Conservation (phyloP, 2,888 invertebrate genomes). For the Rugalucina vietnamica region DNA sequence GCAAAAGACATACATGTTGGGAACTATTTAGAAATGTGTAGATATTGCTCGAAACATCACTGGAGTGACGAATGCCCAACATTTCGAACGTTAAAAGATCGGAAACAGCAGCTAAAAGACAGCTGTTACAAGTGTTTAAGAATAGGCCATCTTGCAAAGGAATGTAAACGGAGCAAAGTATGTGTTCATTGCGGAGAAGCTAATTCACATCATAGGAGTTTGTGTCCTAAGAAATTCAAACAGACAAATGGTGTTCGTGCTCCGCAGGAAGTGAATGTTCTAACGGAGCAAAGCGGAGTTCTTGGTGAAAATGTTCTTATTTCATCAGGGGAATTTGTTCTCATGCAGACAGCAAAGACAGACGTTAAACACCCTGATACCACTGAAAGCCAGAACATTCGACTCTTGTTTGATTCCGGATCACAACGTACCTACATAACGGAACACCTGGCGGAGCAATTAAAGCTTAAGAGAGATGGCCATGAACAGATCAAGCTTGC, state of each 20-base stretch:
- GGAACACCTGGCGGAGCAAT: slow-evolving; percentile 12
- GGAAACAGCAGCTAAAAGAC: slow-evolving; percentile 6
- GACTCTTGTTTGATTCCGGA: slow-evolving; percentile 34
- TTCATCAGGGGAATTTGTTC: slow-evolving; percentile 14
- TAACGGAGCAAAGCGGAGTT: background rate
- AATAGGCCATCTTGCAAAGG: background rate
- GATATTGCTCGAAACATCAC: slow-evolving; percentile 10
- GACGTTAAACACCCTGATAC: background rate
- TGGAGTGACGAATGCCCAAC: slow-evolving; percentile 15
- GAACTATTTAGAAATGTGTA: slow-evolving; percentile 4
- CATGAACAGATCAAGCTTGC: slow-evolving; percentile 23
- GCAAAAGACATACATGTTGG: background rate
- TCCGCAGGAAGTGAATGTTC: background rate
- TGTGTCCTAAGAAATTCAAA: slow-evolving; percentile 14
- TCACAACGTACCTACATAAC: slow-evolving; percentile 34
- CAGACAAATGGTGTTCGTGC: background rate
- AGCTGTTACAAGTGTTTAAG: slow-evolving; percentile 10
- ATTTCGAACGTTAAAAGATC: background rate
- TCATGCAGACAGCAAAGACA: slow-evolving; percentile 13
- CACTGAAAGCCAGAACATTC: background rate
- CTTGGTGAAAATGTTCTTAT: slow-evolving; percentile 12
- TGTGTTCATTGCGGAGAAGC: slow-evolving; percentile 14
- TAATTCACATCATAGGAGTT: background rate
- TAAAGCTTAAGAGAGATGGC: background rate
- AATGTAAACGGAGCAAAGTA: background rate